phyloP scores from a whole-genome alignment of 2,888 invertebrate genomes.

The Mellilla xanthometata region DNA sequence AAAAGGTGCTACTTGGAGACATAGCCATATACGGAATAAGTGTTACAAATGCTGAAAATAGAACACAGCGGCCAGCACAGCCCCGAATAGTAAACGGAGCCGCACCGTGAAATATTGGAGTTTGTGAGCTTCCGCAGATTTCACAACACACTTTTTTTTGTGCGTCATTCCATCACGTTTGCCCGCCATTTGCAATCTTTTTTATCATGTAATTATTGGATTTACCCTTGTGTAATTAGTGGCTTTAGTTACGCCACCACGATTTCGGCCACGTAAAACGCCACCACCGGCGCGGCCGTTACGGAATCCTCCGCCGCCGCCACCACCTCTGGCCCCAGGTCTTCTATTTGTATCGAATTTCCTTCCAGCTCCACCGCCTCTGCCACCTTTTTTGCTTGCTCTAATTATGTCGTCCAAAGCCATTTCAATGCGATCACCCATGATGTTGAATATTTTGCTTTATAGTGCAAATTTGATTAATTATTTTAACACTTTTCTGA shows the following conservation, averaged over 20 bases:
- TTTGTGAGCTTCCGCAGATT: constrained; percentile 26
- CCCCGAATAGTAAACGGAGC: constrained; percentile 16
- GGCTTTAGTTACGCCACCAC: constrained; percentile 86
- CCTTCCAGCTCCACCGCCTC: constrained; percentile 80
- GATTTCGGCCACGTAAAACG: constrained; percentile 87
- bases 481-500: too few species aligned
- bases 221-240: constrained; percentile 87
- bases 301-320: constrained; percentile 70
- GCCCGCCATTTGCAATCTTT: constrained; percentile 74
- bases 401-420: constrained; percentile 98
- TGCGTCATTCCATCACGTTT: constrained; percentile 66
- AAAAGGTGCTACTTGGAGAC: constrained; percentile 4
- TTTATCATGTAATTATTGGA: constrained; percentile 51
- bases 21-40: constrained; percentile 13
- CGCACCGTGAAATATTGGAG: constrained; percentile 16
- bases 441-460: constrained; percentile 63
- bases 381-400: constrained; percentile 87
- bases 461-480: too few species aligned
- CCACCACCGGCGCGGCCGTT: constrained; percentile 81
- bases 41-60: constrained; percentile 28
- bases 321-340: constrained; percentile 64
- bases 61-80: constrained; percentile 19
- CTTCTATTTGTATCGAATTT: constrained; percentile 68
- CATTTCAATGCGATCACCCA: constrained; percentile 98
- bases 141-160: constrained; percentile 35